Base-by-base conservation (phyloP, 2,113 vertebrate species). In the Mellivora capensis region DNA sequence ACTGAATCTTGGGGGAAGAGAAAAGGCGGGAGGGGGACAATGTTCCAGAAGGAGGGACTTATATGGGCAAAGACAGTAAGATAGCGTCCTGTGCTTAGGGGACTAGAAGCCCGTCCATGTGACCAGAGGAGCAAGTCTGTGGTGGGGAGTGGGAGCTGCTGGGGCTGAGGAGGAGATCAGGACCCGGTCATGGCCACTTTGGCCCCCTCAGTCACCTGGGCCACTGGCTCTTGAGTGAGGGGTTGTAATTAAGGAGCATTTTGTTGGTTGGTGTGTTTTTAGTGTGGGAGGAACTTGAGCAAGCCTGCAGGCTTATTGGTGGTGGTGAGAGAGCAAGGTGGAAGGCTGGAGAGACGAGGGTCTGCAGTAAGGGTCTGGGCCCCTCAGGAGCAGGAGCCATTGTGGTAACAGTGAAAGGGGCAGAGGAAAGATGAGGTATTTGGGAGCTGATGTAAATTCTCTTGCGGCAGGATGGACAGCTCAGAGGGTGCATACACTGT, bases 1-100 rank as follows among this genome's bases (percentile, higher is more conserved):
- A 61, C n/a, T 74, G 76, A 85, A 37, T 85, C 77, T 85, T 39
- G 18, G 85, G 47, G 18, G 49, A 77, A 93, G 89, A 92, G n/a
- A 52, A 39, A 74, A 61, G 85, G 42, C 25, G 21, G 37, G 9
- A 42, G 14, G 20, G 54, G 27, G 29, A 67, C 29, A n/a, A 52
- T 67, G 31, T 47, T 67, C 47, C 13, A 61, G 86, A 84, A 59
- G 39, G 42, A 94, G 44, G 34, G 34, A 31, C 3, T 54, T 76
- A 13, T 9, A 18, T 37, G 20, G 67, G 5, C 59, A 93, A 90
- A 37, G 81, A 71, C 4, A 0, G 23, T 10, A 42, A 72, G 74
- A 11, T 17, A 85, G 62, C 20, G 18, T 47, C 27, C 4, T 39
- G 49, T 23, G 29, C 14, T 10, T 17, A 31, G 87, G 52, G 76